Conservation (phyloP, 2,888 invertebrate species). For the Entomobrya multifasciata region DNA sequence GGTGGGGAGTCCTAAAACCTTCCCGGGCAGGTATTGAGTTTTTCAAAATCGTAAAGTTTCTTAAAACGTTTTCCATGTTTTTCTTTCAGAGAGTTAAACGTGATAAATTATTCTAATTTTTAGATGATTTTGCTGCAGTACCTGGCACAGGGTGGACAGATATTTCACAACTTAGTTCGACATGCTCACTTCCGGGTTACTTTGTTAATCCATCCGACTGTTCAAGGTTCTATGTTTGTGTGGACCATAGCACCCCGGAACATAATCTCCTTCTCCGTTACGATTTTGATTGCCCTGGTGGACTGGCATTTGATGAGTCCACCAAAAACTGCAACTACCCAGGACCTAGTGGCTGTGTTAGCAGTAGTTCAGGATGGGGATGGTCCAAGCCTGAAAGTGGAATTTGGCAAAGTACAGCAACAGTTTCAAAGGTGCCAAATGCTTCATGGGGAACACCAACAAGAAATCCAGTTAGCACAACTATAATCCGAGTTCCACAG, state of each 20-base stretch:
- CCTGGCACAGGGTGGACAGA: slow-evolving; percentile 59
- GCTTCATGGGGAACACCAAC: slow-evolving; percentile 55
- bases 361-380: slow-evolving; percentile 20
- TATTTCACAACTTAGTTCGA: slow-evolving; percentile 40
- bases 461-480: background rate
- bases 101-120: background rate
- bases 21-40: background rate
- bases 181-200: slow-evolving; percentile 38
- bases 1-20: background rate
- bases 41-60: too few relatives aligned
- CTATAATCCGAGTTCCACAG: slow-evolving; percentile 23
- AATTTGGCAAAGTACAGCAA: slow-evolving; percentile 25
- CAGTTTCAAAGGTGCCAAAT: background rate
- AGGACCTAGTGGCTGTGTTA: slow-evolving; percentile 50
- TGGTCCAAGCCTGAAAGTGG: slow-evolving; percentile 35
- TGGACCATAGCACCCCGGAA: slow-evolving; percentile 52
- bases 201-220: slow-evolving; percentile 47
- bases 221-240: slow-evolving; percentile 47
- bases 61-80: too few relatives aligned
- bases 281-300: slow-evolving; percentile 59
- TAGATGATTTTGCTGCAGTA: slow-evolving; percentile 53
- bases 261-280: slow-evolving; percentile 37
- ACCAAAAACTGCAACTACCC: slow-evolving; percentile 53
- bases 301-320: slow-evolving; percentile 41
- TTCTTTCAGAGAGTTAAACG: too few relatives aligned